phyloP scores from a whole-genome alignment of 1,140 invertebrate species.

The Drosophila murphyi region DNA sequence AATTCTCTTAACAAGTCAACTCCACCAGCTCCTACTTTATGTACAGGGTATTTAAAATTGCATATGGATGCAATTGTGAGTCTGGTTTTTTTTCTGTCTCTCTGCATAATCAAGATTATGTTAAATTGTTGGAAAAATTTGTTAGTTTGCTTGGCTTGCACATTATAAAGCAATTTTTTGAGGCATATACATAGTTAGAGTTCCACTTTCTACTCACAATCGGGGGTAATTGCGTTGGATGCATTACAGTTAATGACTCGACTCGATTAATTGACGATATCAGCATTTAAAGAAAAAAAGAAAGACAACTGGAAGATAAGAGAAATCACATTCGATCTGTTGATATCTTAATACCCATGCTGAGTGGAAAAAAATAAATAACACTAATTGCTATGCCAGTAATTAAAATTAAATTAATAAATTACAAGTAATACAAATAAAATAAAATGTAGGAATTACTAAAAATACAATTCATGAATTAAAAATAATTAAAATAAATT shows the following conservation, averaged over 20 bases:
- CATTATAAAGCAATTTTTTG: constrained; percentile 79
- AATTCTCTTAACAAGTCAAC: neutral
- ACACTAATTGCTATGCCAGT: too few relatives aligned
- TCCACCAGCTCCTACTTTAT: neutral
- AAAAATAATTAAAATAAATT: too few relatives aligned
- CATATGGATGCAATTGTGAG: constrained; percentile 35
- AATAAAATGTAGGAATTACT: too few relatives aligned
- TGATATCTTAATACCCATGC: constrained; percentile 22
- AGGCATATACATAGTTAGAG: constrained; percentile 68
- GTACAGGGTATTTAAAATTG: constrained; percentile 30
- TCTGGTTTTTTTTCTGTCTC: constrained; percentile 35
- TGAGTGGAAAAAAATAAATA: neutral
- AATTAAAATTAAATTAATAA: too few relatives aligned
- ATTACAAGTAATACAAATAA: too few relatives aligned
- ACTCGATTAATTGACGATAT: constrained; percentile 31
- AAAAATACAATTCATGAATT: too few relatives aligned
- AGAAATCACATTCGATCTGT: neutral
- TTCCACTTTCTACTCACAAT: constrained; percentile 71
- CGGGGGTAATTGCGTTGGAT: constrained; percentile 72
- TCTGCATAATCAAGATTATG: constrained; percentile 79
- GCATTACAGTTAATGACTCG: constrained; percentile 57
- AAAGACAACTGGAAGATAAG: constrained; percentile 3
- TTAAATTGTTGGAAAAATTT: constrained; percentile 82
- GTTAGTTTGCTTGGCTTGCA: constrained; percentile 75
- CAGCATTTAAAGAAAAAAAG: neutral